Evolutionary conservation across 2,797 vertebrate genomes (phyloP), one percentile per base, ranked within the genome.

Genomic region (Bovichtus variegatus): DNA sequence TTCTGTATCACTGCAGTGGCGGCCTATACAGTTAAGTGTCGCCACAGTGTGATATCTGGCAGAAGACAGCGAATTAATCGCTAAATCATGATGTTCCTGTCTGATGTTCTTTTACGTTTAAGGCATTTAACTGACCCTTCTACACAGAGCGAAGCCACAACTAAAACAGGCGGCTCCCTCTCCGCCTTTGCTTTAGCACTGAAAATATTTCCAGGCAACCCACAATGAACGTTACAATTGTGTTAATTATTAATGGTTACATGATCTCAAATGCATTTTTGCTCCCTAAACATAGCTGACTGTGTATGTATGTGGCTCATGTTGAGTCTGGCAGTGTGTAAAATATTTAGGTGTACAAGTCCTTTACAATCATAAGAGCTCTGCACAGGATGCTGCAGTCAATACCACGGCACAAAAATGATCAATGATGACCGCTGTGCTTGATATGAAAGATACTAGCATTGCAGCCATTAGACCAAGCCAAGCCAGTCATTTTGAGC

Each of bases 261-360:
- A 83, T 84, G 61, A 86, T 90, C 80, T 88, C 51, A 85, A 88
- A 87, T 91, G 83, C 71, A 82, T 90, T 88, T 54, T 87, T 70
- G 68, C 66, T 81, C 74, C 62, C 58, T 82, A 76, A 84, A 83
- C 87, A 76, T 59, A 64, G 71, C 62, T 43, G 51, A 50, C 43
- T 74, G 58, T 74, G 59, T 74, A 44, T 63, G 47, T 74, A 43
- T 43, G 58, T 46, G 29, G 58, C 57, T 72, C 38, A 76, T 72
- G 77, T 76, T 57, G 40, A 70, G 67, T 64, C 78, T 51, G 57
- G 61, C 29, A 65, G 31, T 21, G 15, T 71, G 55, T 90, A 41
- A 87, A 87, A 89, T 87, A 87, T 89, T 85, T 68, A 85, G 60
- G 25, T 57, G 21, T 70, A 71, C 53, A 50, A 75, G 76, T 19